These are phyloP conservation scores for Dione vanillae DNA, from an alignment of 2,888 invertebrate species.

Conservation along the genomic window DNA sequence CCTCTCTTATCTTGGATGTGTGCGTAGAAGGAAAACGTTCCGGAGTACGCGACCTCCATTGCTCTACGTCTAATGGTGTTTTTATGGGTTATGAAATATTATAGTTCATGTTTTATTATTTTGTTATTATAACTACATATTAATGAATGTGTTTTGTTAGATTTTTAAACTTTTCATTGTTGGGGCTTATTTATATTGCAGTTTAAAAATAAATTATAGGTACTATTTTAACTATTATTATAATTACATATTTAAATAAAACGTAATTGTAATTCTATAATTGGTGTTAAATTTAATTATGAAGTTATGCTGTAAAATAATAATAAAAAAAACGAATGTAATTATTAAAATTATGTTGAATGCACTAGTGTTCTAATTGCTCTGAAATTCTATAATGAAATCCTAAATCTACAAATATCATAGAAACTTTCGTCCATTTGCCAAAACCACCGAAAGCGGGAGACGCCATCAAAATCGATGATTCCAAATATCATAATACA, in stretches of 20 bases:
- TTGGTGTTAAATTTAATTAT: not conserved
- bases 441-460: slow-evolving; percentile 1
- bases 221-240: not conserved
- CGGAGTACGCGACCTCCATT: slow-evolving; percentile 44
- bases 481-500: slow-evolving; percentile 23
- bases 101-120: slow-evolving; percentile 16
- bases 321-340: not conserved
- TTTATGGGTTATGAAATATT: slow-evolving; percentile 18
- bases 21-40: slow-evolving; percentile 59
- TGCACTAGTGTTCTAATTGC: not conserved
- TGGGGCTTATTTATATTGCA: not conserved
- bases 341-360: not conserved
- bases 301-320: not conserved
- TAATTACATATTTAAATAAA: not conserved
- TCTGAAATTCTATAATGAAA: not conserved
- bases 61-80: slow-evolving; percentile 37
- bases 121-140: not conserved
- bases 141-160: not conserved
- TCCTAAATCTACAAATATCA: not conserved
- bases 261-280: not conserved
- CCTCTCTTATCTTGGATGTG: slow-evolving; percentile 62
- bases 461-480: slow-evolving; percentile 26
- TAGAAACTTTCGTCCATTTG: not conserved
- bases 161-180: not conserved
- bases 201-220: not conserved